Percentiles rank a stretch among this genome's conserved stretches.
phyloP scores from a whole-genome alignment of 1,140 invertebrate genomes.

The Dinothrombium tinctorium region DNA sequence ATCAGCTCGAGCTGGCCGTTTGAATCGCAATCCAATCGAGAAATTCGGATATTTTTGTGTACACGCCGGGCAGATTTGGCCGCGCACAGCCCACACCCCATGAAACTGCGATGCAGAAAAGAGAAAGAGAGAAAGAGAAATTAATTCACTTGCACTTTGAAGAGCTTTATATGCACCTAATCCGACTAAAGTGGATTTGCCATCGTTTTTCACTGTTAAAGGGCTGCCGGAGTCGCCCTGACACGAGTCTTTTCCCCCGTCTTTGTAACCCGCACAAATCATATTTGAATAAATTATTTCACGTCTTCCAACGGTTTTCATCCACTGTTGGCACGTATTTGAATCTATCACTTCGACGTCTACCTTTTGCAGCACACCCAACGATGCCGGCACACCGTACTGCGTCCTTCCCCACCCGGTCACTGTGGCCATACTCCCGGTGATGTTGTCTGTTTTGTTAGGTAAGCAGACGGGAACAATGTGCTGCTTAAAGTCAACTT shows the following conservation, averaged over 20 bases:
- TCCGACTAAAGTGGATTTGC: constrained; percentile 21
- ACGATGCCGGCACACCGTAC: constrained; percentile 5
- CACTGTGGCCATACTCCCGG: constrained; percentile 15
- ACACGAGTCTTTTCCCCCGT: constrained; percentile 74
- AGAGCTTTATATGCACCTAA: too few relatives aligned
- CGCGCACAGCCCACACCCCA: constrained; percentile 28
- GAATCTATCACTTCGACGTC: constrained; percentile 44
- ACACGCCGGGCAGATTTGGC: constrained; percentile 18
- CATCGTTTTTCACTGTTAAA: constrained; percentile 18
- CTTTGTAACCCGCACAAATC: constrained; percentile 64
- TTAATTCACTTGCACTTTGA: too few relatives aligned
- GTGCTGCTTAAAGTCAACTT: constrained; percentile 44
- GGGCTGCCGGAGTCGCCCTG: constrained; percentile 37
- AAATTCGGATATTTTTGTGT: constrained; percentile 18
- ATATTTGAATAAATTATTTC: constrained; percentile 54
- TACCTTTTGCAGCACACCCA: constrained; percentile 17
- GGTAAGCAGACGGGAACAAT: constrained; percentile 70
- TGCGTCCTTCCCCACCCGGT: constrained; percentile 17
- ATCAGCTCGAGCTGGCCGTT: too few relatives aligned
- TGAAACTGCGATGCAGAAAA: too few relatives aligned
- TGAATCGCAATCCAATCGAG: constrained; percentile 16
- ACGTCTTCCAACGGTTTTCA: constrained; percentile 15
- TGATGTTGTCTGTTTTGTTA: constrained; percentile 25
- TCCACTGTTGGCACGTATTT: constrained; percentile 56
- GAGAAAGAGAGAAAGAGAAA: too few relatives aligned